Base-by-base conservation (phyloP, 92 coral and sea anemone species). In the Porites cylindrica region DNA sequence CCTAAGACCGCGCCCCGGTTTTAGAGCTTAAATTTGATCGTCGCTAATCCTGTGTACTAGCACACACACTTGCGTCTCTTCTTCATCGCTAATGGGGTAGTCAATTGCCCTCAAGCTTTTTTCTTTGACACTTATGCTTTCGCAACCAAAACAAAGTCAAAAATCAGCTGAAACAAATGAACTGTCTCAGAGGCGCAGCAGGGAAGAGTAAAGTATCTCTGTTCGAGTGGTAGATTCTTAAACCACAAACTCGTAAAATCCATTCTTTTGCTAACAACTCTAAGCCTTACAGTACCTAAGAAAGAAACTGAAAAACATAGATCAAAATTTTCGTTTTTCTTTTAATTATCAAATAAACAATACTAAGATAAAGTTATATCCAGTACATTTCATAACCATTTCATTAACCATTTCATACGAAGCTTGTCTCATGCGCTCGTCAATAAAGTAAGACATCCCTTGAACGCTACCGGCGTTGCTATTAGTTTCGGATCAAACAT, bases 101-200 rank as follows among this genome's bases (percentile, higher is more conserved):
- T 73, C 43, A 83, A 83, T 64, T 83, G 73, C 62, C 80, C 81
- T 68, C 70, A 56, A 70, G 86, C 78, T 56, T 29, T 69, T 71
- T 38, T 29, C 51, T 74, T 63, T 59, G 63, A 63, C 61, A 60
- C 72, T 83, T 83, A 61, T 74, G 87, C 64, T 62, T 23, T 61
- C 73, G 73, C 26, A 72, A 65, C 64, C 87, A 83, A 83, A 83
- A 83, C 86, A 82, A 82, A 70, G 78, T 70, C n/a, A 38, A 82
- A 82, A 82, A 63, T 82, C 78, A 58, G 86, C 78, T 70, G 86
- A 82, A 59, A 47, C 81, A 83, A 74, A 73, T 74, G 60, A 61
- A 74, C 52, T 13, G 64, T 51, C 51, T 62, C 11, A 62, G 24
- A 12, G 51, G 12, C 74, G 74, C 80, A 16, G n/a, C 63, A 18